Evolutionary conservation across 2,113 vertebrate genomes (phyloP).

Genomic region (Cepphus grylle): DNA sequence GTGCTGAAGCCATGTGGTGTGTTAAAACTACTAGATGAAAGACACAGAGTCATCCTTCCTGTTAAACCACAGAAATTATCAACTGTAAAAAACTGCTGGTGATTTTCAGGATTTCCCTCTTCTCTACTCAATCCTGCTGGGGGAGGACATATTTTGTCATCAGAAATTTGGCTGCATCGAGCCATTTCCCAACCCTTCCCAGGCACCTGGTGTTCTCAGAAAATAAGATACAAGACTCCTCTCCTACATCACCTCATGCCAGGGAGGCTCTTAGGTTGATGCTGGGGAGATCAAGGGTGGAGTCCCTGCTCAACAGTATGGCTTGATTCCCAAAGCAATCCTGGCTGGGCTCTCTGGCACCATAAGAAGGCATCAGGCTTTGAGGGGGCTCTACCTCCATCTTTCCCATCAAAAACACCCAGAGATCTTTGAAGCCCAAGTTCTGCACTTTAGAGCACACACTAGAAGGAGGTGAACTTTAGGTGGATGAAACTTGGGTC

Average conservation of each 20-base stretch:
- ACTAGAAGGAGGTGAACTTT: not conserved
- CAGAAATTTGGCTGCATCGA: not conserved
- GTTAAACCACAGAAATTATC: not conserved
- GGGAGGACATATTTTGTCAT: not conserved
- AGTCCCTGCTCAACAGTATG: not conserved
- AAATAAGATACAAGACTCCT: not conserved
- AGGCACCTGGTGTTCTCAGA: not conserved
- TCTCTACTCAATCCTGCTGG: not conserved
- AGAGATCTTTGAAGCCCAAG: not conserved
- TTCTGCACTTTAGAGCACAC: not conserved
- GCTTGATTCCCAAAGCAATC: not conserved
- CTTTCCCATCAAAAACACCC: not conserved
- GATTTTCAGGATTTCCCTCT: not conserved
- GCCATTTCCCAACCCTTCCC: not conserved
- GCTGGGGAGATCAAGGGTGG: not conserved
- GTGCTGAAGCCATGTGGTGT: not conserved
- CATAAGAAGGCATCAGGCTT: not conserved
- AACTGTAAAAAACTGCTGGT: accelerated
- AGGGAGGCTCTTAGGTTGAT: not conserved
- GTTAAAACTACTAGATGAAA: not conserved
- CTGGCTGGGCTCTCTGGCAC: not conserved
- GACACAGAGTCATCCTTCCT: not conserved
- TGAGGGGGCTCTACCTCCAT: not conserved
- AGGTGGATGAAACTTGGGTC: not conserved
- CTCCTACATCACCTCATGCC: not conserved